These are phyloP conservation scores for Myiozetetes cayanensis DNA, from an alignment of 2,113 vertebrate genomes.

Conservation along the genomic window DNA sequence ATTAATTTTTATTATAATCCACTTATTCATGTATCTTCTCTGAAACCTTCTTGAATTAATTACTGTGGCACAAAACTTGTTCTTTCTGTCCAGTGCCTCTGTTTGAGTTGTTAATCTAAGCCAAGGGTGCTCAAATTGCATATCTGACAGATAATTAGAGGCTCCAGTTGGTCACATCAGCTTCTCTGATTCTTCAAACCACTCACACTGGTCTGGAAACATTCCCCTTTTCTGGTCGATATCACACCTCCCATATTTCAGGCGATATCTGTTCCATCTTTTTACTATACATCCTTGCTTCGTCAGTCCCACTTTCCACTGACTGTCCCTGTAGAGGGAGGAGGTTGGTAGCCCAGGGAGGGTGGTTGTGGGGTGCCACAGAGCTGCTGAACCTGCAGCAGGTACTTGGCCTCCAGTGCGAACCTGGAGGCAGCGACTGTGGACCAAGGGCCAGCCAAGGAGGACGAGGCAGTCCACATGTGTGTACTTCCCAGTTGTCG, in stretches of 20 bases:
- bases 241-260: not conserved
- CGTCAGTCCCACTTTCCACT: not conserved
- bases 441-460: rapidly evolving
- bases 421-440: not conserved
- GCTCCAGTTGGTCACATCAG: not conserved
- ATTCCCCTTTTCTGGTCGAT: not conserved
- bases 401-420: not conserved
- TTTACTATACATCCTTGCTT: not conserved
- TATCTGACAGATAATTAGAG: not conserved
- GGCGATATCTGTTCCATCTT: not conserved
- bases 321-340: not conserved
- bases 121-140: not conserved
- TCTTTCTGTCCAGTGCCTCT: not conserved
- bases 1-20: not conserved
- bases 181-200: not conserved
- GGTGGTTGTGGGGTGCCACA: not conserved
- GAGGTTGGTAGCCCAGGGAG: not conserved
- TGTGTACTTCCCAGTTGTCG: not conserved
- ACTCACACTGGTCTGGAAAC: not conserved
- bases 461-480: not conserved
- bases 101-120: not conserved
- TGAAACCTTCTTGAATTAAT: not conserved
- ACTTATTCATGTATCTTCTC: not conserved
- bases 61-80: not conserved
- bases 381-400: not conserved